phyloP scores from a whole-genome alignment of 2,888 invertebrate species.

The Alloscopus bannaensis region DNA sequence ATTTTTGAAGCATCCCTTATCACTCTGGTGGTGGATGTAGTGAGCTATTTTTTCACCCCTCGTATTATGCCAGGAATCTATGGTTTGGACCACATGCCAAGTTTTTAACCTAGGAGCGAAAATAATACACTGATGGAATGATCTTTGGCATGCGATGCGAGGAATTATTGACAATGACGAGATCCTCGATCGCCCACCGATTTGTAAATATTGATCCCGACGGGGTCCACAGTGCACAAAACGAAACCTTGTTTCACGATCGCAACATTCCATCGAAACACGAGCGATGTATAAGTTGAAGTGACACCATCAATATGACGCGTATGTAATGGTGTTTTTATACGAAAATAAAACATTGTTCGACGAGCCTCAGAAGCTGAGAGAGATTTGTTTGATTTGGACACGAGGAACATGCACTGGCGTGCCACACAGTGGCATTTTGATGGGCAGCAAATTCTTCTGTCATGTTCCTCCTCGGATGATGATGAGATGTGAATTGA shows the following conservation, averaged over 20 bases:
- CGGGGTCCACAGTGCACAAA: conserved; percentile 39
- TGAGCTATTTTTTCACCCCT: conserved; percentile 4
- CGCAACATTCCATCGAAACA: conserved; percentile 35
- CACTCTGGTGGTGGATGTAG: background rate
- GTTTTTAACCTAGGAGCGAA: conserved; percentile 19
- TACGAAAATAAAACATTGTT: conserved; percentile 13
- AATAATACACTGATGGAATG: conserved; percentile 45
- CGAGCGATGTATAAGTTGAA: too few relatives aligned
- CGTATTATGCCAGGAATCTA: background rate
- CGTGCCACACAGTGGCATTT: conserved; percentile 33
- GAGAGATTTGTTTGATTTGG: conserved; percentile 34
- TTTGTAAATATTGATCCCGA: conserved; percentile 60
- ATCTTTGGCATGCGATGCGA: conserved; percentile 55
- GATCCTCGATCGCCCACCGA: conserved; percentile 53
- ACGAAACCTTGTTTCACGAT: conserved; percentile 8
- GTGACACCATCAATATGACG: too few relatives aligned
- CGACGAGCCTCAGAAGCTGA: background rate
- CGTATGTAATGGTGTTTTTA: too few relatives aligned
- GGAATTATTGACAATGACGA: conserved; percentile 53
- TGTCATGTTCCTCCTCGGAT: conserved; percentile 34
- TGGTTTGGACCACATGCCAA: conserved; percentile 26
- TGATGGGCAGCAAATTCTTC: conserved; percentile 21
- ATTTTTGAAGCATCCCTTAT: conserved; percentile 6
- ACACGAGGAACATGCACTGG: background rate
- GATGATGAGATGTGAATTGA: conserved; percentile 16